phyloP scores from a whole-genome alignment of 2,888 invertebrate species.

The Aplocera efformata region DNA sequence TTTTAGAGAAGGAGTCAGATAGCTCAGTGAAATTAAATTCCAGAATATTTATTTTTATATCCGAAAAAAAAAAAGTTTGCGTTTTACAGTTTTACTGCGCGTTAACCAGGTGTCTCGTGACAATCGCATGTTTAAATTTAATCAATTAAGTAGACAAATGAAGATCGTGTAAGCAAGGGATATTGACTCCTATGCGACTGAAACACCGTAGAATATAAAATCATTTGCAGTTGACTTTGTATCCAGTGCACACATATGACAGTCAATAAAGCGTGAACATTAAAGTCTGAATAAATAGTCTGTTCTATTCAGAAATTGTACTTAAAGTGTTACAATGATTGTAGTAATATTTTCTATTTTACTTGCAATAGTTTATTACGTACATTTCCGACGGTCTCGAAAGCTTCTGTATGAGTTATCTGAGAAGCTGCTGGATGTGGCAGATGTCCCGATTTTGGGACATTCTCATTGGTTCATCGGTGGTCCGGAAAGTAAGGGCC shows the following conservation, averaged over 20 bases:
- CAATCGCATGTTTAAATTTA: no score
- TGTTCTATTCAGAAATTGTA: constrained; percentile 1
- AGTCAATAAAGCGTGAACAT: neutral
- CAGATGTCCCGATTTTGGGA: constrained; percentile 52
- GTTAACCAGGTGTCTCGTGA: no score
- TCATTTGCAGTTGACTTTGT: constrained; percentile 6
- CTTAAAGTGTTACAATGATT: constrained; percentile 40
- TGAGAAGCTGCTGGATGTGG: constrained; percentile 42
- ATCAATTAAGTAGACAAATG: no score
- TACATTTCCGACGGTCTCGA: constrained; percentile 47
- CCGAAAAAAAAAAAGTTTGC: no score
- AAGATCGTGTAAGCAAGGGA: no score
- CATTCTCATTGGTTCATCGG: constrained; percentile 64
- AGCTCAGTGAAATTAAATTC: no score
- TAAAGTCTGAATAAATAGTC: constrained; percentile 1
- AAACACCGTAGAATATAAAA: constrained; percentile 2
- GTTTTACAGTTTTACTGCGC: no score
- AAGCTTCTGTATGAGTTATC: constrained; percentile 50
- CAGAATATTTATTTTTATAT: no score
- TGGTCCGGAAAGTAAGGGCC: constrained; percentile 63
- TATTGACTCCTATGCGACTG: neutral
- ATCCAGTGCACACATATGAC: constrained; percentile 6
- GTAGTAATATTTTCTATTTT: constrained; percentile 40
- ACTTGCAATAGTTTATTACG: constrained; percentile 43
- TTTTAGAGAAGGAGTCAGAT: no score